phyloP scores from a whole-genome alignment of 2,888 invertebrate genomes.

The Xiphydria camelus region DNA sequence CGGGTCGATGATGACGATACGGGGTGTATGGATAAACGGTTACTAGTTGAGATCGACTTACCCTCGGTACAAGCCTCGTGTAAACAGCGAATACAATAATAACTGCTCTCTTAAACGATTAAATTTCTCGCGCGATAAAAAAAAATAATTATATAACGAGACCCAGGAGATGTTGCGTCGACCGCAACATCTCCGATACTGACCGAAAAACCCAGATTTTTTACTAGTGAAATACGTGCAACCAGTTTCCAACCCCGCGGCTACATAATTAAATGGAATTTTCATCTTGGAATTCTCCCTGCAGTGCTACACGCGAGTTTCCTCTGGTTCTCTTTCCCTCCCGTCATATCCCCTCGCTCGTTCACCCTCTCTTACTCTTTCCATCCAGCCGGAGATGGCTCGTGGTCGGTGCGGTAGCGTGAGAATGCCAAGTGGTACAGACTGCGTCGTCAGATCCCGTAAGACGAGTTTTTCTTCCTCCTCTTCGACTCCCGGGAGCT shows the following conservation, averaged over 20 bases:
- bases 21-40: too few species aligned
- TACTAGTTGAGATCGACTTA: too few species aligned
- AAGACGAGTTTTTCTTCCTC: conserved; percentile 38
- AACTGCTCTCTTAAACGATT: too few species aligned
- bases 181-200: conserved; percentile 48
- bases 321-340: neutral
- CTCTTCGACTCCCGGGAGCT: too few species aligned
- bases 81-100: too few species aligned
- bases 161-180: conserved; percentile 38
- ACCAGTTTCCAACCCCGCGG: conserved; percentile 38
- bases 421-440: conserved; percentile 48
- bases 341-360: neutral
- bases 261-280: conserved; percentile 33
- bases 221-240: conserved; percentile 29
- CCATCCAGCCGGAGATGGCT: conserved; percentile 30
- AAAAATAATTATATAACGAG: too few species aligned
- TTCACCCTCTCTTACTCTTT: neutral
- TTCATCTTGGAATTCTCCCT: conserved; percentile 31
- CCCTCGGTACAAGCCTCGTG: too few species aligned
- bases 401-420: conserved; percentile 42
- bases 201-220: conserved; percentile 35
- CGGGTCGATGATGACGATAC: too few species aligned
- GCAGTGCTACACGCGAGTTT: too few species aligned
- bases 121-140: too few species aligned
- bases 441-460: too few species aligned